Percentiles rank a stretch among this genome's conserved stretches.
Conservation (phyloP, 1,140 invertebrate species). For the Gonatopus flavifemur region DNA sequence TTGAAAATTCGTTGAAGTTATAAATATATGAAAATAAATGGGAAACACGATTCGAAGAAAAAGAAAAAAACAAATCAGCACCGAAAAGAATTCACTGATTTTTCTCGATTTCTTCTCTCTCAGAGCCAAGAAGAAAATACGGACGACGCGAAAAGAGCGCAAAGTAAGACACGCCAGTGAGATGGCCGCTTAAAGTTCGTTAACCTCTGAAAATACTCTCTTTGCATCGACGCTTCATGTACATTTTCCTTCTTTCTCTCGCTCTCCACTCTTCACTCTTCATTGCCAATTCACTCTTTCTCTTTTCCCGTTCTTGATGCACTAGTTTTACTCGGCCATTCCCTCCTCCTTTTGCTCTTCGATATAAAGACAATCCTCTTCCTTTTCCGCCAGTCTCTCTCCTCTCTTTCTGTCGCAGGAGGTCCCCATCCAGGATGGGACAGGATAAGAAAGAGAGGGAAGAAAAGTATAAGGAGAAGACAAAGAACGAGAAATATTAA, state of each 20-base stretch:
- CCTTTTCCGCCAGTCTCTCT: no score
- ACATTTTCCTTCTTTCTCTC: constrained; percentile 18
- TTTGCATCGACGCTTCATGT: constrained; percentile 50
- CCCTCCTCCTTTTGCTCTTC: no score
- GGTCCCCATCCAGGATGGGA: constrained; percentile 16
- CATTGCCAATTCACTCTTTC: no score
- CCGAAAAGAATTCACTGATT: constrained; percentile 43
- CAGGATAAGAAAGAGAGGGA: background rate
- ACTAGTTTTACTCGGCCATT: constrained; percentile 45
- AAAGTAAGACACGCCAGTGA: constrained; percentile 47
- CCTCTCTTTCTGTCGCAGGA: no score
- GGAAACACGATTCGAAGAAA: constrained; percentile 13
- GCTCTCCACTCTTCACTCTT: background rate
- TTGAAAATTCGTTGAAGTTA: no score
- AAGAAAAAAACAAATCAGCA: no score
- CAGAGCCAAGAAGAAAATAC: constrained; percentile 17
- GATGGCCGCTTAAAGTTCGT: constrained; percentile 47
- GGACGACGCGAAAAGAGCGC: constrained; percentile 19
- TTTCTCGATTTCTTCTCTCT: constrained; percentile 23
- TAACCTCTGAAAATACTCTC: constrained; percentile 56
- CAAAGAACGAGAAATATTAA: no score
- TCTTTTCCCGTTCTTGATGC: constrained; percentile 31
- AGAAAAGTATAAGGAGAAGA: background rate
- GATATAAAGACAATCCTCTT: no score
- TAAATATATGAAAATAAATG: background rate